phyloP scores from a whole-genome alignment of 1,140 invertebrate species.

The Diuraphis noxia region DNA sequence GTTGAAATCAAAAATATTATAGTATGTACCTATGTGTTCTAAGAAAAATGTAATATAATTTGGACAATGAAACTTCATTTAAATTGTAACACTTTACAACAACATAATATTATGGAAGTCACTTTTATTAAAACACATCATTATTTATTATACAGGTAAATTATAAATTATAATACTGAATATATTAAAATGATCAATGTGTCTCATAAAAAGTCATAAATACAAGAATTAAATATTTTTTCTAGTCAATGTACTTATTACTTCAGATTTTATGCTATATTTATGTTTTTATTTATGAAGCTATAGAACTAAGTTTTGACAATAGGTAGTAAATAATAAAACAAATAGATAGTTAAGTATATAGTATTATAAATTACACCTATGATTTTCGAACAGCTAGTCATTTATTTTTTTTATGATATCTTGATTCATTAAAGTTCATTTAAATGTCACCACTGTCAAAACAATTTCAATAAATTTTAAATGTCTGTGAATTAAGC shows the following conservation, averaged over 20 bases:
- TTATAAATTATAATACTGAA: too few relatives aligned
- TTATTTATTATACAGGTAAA: too few relatives aligned
- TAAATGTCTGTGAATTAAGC: neutral
- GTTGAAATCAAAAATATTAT: neutral
- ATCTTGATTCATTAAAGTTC: conserved; percentile 1
- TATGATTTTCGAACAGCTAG: neutral
- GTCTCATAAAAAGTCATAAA: neutral
- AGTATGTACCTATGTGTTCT: neutral
- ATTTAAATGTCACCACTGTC: conserved; percentile 13
- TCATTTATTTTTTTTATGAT: neutral
- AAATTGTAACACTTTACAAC: neutral
- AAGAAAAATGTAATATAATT: neutral
- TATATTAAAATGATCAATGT: neutral
- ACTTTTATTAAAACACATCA: neutral
- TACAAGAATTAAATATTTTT: too few relatives aligned
- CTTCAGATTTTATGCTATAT: too few relatives aligned
- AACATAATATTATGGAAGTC: neutral
- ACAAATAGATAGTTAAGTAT: neutral
- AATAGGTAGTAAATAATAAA: neutral
- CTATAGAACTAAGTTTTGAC: neutral
- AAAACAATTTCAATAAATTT: neutral
- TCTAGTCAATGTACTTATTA: too few relatives aligned
- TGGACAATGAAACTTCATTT: neutral
- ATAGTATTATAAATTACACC: neutral
- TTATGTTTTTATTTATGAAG: neutral